Base-by-base conservation (phyloP, 1,140 invertebrate genomes). In the Calosoma granatense region DNA sequence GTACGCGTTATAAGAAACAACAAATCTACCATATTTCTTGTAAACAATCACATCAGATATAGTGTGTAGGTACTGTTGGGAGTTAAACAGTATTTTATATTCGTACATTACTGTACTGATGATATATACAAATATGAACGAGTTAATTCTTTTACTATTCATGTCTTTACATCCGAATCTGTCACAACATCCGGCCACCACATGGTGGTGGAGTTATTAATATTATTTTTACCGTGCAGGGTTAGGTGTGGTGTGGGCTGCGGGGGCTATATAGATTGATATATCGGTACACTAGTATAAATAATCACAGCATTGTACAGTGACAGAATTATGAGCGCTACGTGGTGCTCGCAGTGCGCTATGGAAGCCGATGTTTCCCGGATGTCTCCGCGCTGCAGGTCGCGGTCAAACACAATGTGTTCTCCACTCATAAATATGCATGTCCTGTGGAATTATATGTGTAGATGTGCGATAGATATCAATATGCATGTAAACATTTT, bases 321-420 rank as follows among this genome's bases (percentile, higher is more conserved):
- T 47, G 41, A 47, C 41, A 47, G 41, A 47, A 47, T 47, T 47
- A 47, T 47, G 41, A 47, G 41, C 17, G 15, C 3, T 30, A 14
- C 26, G 4, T 14, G 26, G 26, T 30, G 26, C 14, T 30, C 17
- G 41, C 41, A 36, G 6, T 47, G 41, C 9, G 15, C 9, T 47
- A 47, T 47, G 41, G 41, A 12, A 47, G 9, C 41, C 41, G 41
- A 17, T 9, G 26, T n/a, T 36, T 36, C 41, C 41, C 41, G 41
- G 41, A 47, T 47, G 41, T 47, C 41, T 6, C 41, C 17, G 26
- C 26, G 26, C 26, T n/a, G n/a, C 26, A n/a, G 26, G 6, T 36
- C 26, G 26, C 26, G 26, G 26, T 36, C 26, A 36, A 36, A 36
- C 26, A 36, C 26, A n/a, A 36, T n/a, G 26, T 36, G 26, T n/a